phyloP scores from a whole-genome alignment of 2,113 vertebrate species.

The Leucosticte australis region DNA sequence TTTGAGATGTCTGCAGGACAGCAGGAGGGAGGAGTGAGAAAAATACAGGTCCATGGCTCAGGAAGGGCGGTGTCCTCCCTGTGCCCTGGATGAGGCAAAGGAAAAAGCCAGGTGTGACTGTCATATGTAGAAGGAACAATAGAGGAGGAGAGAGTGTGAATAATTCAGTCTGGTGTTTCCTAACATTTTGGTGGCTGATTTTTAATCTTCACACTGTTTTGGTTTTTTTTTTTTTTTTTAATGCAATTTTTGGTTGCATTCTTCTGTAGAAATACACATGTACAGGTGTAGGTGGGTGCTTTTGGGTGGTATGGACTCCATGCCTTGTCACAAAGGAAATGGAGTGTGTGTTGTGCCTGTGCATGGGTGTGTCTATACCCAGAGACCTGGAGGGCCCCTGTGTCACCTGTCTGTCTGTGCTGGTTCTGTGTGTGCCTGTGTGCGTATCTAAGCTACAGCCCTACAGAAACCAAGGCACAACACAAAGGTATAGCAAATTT shows the following conservation, averaged over 20 bases:
- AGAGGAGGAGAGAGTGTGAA: not conserved
- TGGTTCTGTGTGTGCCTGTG: not conserved
- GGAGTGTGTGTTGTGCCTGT: fast-evolving
- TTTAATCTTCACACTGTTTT: not conserved
- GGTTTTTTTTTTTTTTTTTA: not conserved
- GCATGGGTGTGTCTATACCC: not conserved
- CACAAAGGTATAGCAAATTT: not conserved
- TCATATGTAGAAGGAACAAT: not conserved
- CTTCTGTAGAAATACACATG: not conserved
- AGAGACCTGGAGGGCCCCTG: not conserved
- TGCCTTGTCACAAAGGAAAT: not conserved
- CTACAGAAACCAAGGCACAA: not conserved
- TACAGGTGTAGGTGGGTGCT: not conserved
- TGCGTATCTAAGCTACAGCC: not conserved
- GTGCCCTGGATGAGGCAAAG: not conserved
- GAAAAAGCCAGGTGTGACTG: not conserved
- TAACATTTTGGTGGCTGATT: not conserved
- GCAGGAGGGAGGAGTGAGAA: not conserved
- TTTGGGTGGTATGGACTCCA: not conserved
- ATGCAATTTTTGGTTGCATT: not conserved
- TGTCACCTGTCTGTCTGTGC: not conserved
- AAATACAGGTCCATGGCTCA: not conserved
- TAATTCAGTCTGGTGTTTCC: not conserved
- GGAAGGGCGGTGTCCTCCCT: not conserved
- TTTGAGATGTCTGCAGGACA: not conserved